Evolutionary conservation across 2,797 vertebrate genomes (phyloP), one percentile per base, ranked within the genome.

Genomic region (Todus mexicanus): DNA sequence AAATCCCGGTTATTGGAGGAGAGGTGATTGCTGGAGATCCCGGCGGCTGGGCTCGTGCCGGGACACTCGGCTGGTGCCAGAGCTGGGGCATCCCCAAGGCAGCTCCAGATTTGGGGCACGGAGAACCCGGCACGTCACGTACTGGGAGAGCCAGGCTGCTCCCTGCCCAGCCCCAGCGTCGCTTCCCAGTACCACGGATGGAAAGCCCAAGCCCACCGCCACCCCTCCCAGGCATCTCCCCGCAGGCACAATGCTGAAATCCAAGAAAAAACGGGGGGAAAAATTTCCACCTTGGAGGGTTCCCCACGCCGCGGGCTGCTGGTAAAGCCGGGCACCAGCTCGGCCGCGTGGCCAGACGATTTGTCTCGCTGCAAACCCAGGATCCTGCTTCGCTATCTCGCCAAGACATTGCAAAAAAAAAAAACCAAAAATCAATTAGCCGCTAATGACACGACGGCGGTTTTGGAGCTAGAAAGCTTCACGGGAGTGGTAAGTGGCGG

Each of bases 351-450:
- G 57, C 11, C 65, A 11, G 42, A 63, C 43, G 1, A 54, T 87
- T 72, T 38, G 48, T 64, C 74, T 80, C 7, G 2, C 78, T 11
- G 60, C 78, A 45, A 29, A 76, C 31, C 5, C 12, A 84, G 59
- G 74, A 38, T 57, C 82, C 57, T 4, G 78, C 86, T 43, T 5
- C 47, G 5, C 37, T 15, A 6, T 35, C 87, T 57, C 10, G 2
- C 92, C 78, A n/a, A 57, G 70, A 84, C 9, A 37, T 29, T 35
- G 91, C 51, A 33, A 64, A 83, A 45, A 45, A 42, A 63, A 85
- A 29, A n/a, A n/a, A n/a, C n/a, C 21, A 26, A 40, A 84, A 95
- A 95, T 92, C 83, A 90, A 93, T 92, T 84, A 93, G 53, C 6
- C 2, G 53, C 71, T 87, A 87, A 92, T 40, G 93, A 79, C 64